These are phyloP conservation scores for Corythornis vintsioides DNA, from an alignment of 2,113 vertebrate species.

Conservation along the genomic window DNA sequence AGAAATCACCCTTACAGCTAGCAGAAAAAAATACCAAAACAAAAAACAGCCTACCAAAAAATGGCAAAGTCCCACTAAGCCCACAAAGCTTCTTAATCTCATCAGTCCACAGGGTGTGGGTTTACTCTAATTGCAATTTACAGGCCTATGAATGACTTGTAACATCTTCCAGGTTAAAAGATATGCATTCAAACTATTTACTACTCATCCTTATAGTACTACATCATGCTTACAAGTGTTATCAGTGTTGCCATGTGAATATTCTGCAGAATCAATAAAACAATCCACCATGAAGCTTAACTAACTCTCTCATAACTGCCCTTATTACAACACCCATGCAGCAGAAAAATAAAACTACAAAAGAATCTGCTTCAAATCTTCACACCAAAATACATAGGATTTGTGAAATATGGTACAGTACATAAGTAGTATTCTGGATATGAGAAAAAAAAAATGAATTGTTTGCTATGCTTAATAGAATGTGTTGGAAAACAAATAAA, in stretches of 20 bases:
- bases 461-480: not conserved
- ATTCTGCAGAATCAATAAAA: not conserved
- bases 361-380: not conserved
- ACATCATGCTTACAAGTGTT: not conserved
- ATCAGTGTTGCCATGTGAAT: not conserved
- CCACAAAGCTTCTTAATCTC: not conserved
- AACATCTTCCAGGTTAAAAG: not conserved
- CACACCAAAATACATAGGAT: not conserved
- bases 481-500: not conserved
- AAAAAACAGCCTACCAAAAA: not conserved
- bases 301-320: not conserved
- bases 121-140: not conserved
- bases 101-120: fast-evolving
- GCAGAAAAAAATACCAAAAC: not conserved
- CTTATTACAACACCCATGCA: not conserved
- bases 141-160: not conserved
- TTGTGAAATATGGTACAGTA: not conserved
- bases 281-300: not conserved
- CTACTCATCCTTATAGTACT: not conserved
- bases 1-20: not conserved
- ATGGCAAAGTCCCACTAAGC: not conserved
- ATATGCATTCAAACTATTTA: not conserved
- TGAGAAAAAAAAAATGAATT: not conserved
- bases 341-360: not conserved
- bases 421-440: not conserved